Base-by-base conservation (phyloP, 2,113 vertebrate genomes). In the Candoia aspera region DNA sequence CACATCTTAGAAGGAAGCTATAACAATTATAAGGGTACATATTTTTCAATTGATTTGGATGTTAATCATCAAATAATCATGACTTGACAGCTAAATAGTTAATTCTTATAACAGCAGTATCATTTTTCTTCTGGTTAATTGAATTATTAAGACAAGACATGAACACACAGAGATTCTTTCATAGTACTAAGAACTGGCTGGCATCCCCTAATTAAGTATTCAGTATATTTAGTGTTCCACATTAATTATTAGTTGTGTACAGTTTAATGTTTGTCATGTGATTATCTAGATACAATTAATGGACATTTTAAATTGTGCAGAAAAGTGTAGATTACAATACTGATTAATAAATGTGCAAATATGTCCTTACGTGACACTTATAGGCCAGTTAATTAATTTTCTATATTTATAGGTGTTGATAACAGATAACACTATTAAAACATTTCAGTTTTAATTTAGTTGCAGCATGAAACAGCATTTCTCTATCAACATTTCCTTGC, bases 211-310 rank as follows among this genome's bases (percentile, higher is more conserved):
- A 90, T 93, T 93, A 90, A 90, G 88, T 54, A 21, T 92, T 90
- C 15, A 90, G 83, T 62, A 90, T 68, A 73, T 84, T 92, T 92
- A 58, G 13, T 86, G 86, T 85, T 90, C 84, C 60, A 90, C 60
- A 73, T 89, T 92, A 86, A 15, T 88, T 88, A 92, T 68, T 90
- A 73, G 59, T 73, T 92, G 83, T 73, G 73, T 88, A 62, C 26
- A 90, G 83, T 46, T 92, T 86, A 90, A 90, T 92, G 88, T 86
- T 90, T 68, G 59, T 86, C 88, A 92, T 68, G 46, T 89, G 84
- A 53, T 73, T 37, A 73, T 83, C 57, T 60, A 49, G 55, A 84
- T 90, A 42, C 64, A 90, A 87, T 90, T 87, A 79, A 60, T 53
- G 42, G 54, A 87, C 42, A 83, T 46, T 90, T 79, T 87, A 87